These are phyloP conservation scores for Dasyornis broadbenti DNA, from an alignment of 2,113 vertebrate genomes.

Conservation along the genomic window DNA sequence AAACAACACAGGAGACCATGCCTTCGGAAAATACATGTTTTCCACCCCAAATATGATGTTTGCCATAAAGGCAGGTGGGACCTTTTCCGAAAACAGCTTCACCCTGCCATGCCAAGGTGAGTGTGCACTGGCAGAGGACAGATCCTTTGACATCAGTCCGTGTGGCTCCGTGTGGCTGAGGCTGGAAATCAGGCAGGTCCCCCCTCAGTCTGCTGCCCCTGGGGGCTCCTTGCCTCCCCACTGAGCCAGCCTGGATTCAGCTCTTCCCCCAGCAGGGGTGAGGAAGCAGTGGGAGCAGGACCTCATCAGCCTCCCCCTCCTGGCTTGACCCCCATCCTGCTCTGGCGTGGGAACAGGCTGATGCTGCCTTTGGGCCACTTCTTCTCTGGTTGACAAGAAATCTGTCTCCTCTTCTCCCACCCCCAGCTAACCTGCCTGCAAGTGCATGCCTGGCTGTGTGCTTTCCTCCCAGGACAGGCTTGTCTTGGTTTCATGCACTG, in stretches of 20 bases:
- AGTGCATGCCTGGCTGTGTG: not conserved
- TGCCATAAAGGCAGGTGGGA: not conserved
- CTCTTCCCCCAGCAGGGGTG: not conserved
- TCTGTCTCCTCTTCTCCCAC: not conserved
- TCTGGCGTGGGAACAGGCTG: rapidly evolving
- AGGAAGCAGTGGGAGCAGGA: not conserved
- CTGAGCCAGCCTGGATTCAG: not conserved
- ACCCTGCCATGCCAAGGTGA: not conserved
- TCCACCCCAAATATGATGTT: not conserved
- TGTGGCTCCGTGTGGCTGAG: not conserved
- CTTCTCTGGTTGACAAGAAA: not conserved
- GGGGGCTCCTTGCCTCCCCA: rapidly evolving
- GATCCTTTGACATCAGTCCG: not conserved
- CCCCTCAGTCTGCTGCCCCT: not conserved
- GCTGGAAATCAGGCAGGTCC: not conserved
- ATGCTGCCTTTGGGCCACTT: not conserved
- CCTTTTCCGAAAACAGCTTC: not conserved
- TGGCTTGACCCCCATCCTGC: not conserved
- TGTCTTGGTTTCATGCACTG: not conserved
- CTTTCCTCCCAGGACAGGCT: not conserved
- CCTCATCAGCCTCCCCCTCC: rapidly evolving
- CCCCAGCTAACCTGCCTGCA: not conserved
- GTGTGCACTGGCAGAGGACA: rapidly evolving
- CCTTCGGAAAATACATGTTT: rapidly evolving
- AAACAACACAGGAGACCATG: not conserved